Conservation (phyloP, 2,113 vertebrate genomes). For the Poeciliopsis turrubarensis region DNA sequence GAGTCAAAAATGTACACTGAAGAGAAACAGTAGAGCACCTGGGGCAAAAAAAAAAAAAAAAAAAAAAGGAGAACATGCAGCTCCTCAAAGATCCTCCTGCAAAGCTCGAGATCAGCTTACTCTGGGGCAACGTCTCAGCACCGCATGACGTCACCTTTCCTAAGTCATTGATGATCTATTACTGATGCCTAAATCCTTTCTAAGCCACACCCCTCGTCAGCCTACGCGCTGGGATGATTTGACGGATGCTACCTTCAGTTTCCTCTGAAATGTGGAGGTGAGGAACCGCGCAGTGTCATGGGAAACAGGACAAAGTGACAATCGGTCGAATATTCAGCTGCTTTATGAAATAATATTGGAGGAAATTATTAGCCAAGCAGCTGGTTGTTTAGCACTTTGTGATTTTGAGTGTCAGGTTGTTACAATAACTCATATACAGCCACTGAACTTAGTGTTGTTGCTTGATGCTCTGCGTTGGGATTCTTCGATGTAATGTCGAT, state of each 20-base stretch:
- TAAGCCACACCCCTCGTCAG: no score
- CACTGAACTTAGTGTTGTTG: slow-evolving; percentile 5
- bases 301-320: no score
- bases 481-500: slow-evolving; percentile 3
- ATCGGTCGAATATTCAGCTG: no score
- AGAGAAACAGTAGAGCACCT: neutral
- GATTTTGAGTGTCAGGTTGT: slow-evolving; percentile 1
- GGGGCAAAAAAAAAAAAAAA: neutral
- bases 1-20: neutral
- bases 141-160: neutral
- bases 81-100: neutral
- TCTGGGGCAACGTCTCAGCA: neutral
- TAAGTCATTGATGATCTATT: neutral
- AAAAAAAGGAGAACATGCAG: neutral
- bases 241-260: neutral
- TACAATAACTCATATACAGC: slow-evolving; percentile 20
- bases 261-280: neutral
- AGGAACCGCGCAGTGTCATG: no score
- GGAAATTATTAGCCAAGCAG: no score
- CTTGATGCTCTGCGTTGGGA: slow-evolving; percentile 10
- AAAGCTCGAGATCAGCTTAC: no score
- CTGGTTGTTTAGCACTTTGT: no score
- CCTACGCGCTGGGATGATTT: neutral
- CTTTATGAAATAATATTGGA: slow-evolving; percentile 19
- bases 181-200: neutral